Conservation (phyloP, 92 coral and sea anemone species). For the Diadumene lineata region DNA sequence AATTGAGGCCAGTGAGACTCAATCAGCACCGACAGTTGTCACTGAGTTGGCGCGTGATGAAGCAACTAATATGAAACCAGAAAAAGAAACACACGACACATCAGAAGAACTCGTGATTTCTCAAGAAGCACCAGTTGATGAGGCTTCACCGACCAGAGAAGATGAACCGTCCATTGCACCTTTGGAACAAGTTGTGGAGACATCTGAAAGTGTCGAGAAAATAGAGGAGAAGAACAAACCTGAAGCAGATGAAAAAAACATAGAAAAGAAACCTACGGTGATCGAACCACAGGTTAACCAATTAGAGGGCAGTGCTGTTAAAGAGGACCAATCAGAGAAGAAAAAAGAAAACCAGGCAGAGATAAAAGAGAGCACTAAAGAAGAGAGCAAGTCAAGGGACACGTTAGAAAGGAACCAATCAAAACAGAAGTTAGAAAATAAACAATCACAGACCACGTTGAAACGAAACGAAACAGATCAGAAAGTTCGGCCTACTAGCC, state of each 20-base stretch:
- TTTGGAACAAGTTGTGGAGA: constrained; percentile 2
- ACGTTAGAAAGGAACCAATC: background rate
- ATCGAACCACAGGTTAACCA: background rate
- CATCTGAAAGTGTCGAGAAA: background rate
- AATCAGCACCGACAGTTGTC: background rate
- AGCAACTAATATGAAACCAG: background rate
- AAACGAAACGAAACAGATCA: background rate
- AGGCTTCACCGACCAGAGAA: background rate
- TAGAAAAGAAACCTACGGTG: background rate
- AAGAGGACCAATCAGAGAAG: background rate
- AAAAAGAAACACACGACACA: background rate
- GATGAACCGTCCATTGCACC: constrained; percentile 3
- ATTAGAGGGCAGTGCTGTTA: background rate
- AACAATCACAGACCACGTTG: background rate
- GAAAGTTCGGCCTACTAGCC: background rate
- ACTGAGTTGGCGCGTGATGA: background rate
- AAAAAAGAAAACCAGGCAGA: background rate
- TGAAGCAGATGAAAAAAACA: background rate
- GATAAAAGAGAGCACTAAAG: background rate
- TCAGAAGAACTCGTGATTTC: background rate
- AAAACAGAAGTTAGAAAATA: background rate
- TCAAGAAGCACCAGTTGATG: background rate
- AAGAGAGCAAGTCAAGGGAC: background rate
- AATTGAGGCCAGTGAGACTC: background rate
- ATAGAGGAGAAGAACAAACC: background rate